phyloP scores from a whole-genome alignment of 2,113 vertebrate genomes.

The Cheirogaleus medius region DNA sequence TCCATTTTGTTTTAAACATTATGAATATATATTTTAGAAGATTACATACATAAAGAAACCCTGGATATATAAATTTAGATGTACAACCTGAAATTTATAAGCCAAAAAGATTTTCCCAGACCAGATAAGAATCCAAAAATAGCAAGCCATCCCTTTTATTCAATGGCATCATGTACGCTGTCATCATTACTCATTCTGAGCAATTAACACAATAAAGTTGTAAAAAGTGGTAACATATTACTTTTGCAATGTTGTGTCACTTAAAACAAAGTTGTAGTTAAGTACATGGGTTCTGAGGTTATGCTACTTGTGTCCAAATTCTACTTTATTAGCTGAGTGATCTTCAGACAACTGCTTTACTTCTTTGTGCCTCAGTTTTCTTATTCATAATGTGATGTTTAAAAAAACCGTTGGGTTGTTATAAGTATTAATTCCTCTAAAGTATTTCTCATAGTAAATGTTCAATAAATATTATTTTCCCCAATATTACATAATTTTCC shows the following conservation, averaged over 20 bases:
- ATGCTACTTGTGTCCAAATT: not conserved
- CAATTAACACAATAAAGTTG: not conserved
- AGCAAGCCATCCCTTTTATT: not conserved
- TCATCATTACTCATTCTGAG: not conserved
- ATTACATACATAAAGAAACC: not conserved
- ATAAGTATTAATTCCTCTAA: not conserved
- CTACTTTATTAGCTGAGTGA: not conserved
- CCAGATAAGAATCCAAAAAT: not conserved
- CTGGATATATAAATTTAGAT: not conserved
- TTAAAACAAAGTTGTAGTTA: not conserved
- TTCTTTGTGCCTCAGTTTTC: not conserved
- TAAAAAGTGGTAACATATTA: not conserved
- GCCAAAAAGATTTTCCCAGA: not conserved
- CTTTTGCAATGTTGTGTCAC: not conserved
- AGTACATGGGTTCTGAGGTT: not conserved
- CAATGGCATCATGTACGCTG: not conserved
- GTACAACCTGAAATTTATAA: not conserved
- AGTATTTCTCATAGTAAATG: not conserved
- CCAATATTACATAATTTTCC: not conserved
- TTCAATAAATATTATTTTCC: not conserved
- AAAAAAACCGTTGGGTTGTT: not conserved
- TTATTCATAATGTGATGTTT: not conserved
- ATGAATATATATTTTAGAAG: conserved; percentile 11
- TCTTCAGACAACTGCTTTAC: not conserved
- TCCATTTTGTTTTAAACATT: conserved; percentile 5